Evolutionary conservation across 2,113 vertebrate species (phyloP).

Genomic region (Phyllostomus hastatus): DNA sequence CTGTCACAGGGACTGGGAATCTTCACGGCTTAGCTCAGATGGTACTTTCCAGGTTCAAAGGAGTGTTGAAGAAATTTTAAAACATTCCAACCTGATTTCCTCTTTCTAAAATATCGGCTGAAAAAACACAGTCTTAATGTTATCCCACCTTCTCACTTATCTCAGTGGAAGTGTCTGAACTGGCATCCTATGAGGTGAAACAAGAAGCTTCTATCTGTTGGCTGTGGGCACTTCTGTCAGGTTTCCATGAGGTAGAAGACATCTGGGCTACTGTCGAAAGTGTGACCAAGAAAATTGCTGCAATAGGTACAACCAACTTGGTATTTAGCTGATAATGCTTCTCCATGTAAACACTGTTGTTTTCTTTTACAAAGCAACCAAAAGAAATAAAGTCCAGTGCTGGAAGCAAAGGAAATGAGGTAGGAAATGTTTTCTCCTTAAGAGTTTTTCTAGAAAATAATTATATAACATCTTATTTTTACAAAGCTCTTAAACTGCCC

Average conservation of each 20-base stretch:
- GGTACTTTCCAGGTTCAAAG: background rate
- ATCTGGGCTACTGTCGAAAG: background rate
- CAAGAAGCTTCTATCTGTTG: background rate
- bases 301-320: background rate
- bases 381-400: constrained; percentile 95
- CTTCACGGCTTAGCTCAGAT: background rate
- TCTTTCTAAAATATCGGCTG: background rate
- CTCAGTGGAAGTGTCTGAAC: background rate
- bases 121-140: background rate
- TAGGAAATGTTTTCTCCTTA: constrained; percentile 68
- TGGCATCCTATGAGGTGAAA: background rate
- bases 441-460: background rate
- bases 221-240: background rate
- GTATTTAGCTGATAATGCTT: background rate
- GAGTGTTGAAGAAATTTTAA: background rate
- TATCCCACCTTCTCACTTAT: background rate
- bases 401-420: constrained; percentile 95
- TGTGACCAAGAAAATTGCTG: background rate
- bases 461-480: background rate
- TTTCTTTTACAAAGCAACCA: constrained; percentile 88
- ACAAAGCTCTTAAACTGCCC: background rate
- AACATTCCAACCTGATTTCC: background rate
- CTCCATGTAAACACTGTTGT: constrained; percentile 57
- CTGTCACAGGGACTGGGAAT: background rate
- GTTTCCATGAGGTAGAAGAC: background rate